phyloP scores from a whole-genome alignment of 2,113 vertebrate genomes.

The mouse (Mus musculus) region DNA sequence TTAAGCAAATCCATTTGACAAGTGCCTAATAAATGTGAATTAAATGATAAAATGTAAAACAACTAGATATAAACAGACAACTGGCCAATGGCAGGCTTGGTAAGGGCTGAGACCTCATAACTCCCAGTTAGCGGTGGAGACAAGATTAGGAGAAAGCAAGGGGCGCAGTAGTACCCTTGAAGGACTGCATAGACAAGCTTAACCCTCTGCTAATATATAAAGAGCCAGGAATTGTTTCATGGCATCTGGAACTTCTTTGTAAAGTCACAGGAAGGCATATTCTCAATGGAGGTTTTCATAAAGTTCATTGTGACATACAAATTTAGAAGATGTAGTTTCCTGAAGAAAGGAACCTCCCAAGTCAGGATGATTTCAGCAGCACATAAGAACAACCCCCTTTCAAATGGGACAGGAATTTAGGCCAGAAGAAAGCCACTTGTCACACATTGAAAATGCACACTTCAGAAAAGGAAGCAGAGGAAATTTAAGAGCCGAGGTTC shows the following conservation, averaged over 20 bases:
- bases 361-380: constrained; percentile 14
- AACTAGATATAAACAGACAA: background rate
- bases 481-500: constrained; percentile 76
- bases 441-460: constrained; percentile 66
- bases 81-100: background rate
- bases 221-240: constrained; percentile 23
- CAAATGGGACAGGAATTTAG: constrained; percentile 52
- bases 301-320: background rate
- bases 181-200: background rate
- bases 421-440: constrained; percentile 60
- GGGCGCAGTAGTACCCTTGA: background rate
- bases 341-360: constrained; percentile 48
- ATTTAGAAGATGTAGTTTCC: constrained; percentile 4
- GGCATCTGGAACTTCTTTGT: background rate
- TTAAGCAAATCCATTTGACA: constrained; percentile 44
- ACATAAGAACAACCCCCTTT: constrained; percentile 18
- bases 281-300: constrained; percentile 32
- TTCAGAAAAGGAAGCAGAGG: constrained; percentile 71
- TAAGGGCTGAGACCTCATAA: background rate
- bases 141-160: background rate
- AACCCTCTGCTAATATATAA: background rate
- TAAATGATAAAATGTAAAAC: constrained; percentile 27
- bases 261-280: constrained; percentile 14
- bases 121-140: background rate
- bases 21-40: constrained; percentile 17